Conservation (phyloP, 2,113 vertebrate genomes). For the Nothocercus julius region DNA sequence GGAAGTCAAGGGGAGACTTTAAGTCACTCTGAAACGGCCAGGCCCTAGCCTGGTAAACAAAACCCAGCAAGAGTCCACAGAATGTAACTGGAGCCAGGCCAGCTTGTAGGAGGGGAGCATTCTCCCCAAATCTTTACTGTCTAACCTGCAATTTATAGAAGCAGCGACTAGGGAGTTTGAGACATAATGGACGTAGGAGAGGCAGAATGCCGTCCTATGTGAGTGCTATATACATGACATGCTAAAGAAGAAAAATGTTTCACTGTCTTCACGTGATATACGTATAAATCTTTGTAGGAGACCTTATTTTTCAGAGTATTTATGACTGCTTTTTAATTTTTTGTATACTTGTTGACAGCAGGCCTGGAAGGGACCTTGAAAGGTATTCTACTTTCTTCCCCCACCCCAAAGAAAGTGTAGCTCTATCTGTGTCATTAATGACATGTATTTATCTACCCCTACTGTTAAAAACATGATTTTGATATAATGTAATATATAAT, state of each 20-base stretch:
- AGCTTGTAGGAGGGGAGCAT: background rate
- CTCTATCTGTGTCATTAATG: background rate
- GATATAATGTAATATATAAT: background rate
- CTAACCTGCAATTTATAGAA: background rate
- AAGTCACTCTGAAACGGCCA: background rate
- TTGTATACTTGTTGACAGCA: background rate
- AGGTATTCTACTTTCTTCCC: background rate
- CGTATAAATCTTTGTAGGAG: background rate
- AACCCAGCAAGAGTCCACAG: background rate
- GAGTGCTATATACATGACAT: rapidly evolving
- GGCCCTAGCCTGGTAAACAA: background rate
- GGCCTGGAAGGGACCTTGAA: background rate
- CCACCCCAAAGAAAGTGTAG: background rate
- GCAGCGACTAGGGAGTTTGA: background rate
- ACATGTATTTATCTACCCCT: background rate
- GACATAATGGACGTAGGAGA: background rate
- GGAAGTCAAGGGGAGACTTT: background rate
- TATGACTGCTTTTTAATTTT: background rate
- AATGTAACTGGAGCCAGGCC: background rate
- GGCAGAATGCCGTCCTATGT: background rate
- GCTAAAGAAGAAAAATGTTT: background rate
- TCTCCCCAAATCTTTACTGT: background rate
- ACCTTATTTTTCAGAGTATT: background rate
- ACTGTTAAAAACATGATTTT: background rate
- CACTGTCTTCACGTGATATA: background rate